Evolutionary conservation across 2,113 vertebrate species (phyloP).

Genomic region (Zapus hudsonius): DNA sequence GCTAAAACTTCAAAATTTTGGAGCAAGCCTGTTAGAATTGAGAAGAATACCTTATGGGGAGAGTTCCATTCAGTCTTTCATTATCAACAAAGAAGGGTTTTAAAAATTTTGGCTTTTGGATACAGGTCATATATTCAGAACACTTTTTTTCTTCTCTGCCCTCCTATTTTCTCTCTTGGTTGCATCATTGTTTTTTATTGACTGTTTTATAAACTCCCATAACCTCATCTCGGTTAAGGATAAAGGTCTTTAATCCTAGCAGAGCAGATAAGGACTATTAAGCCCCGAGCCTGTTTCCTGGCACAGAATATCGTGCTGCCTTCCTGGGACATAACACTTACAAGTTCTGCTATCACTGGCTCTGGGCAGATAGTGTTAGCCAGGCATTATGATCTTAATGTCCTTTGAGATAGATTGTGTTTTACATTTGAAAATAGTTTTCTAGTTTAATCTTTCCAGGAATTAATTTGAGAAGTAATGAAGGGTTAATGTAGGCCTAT

Average conservation of each 20-base stretch:
- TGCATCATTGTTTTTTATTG: constrained; percentile 65
- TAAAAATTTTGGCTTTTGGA: neutral
- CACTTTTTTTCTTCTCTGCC: neutral
- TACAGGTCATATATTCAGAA: neutral
- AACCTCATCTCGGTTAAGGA: constrained; percentile 22
- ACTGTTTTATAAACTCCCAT: constrained; percentile 69
- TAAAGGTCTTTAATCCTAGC: neutral
- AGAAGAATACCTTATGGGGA: neutral
- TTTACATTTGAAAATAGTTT: neutral
- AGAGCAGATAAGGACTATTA: constrained; percentile 43
- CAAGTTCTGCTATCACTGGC: neutral
- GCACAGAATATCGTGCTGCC: neutral
- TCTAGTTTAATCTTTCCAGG: neutral
- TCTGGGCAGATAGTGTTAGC: neutral
- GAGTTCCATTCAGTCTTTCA: neutral
- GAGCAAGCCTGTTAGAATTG: fast-evolving
- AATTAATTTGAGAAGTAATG: neutral
- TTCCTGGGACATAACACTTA: neutral
- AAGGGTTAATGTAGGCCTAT: neutral
- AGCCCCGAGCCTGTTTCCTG: neutral
- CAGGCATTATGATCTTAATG: neutral
- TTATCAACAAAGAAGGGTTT: neutral
- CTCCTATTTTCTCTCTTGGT: neutral
- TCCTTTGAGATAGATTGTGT: neutral
- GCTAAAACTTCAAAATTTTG: neutral